A percentile compares a stretch with the other conserved stretches of the same genome.
Conservation (phyloP, 2,888 invertebrate species). For the Pherbina coryleti region DNA sequence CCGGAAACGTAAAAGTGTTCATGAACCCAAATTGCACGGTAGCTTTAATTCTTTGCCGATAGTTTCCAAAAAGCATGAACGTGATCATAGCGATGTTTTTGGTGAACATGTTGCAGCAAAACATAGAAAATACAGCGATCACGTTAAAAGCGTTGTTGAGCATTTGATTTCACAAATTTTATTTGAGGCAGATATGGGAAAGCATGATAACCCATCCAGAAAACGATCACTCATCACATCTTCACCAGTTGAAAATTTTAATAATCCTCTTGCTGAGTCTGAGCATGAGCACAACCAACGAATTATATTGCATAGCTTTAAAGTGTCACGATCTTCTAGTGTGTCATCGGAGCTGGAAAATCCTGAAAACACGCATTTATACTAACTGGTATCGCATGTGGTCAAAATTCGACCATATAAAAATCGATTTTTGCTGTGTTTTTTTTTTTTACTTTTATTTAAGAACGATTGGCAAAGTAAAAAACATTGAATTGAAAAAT, state of each 20-base stretch:
- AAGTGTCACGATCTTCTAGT: background rate
- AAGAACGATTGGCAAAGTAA: too few species aligned
- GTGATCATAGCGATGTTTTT: constrained; percentile 23
- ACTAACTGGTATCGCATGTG: background rate
- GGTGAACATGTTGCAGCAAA: constrained; percentile 27
- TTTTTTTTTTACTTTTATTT: too few species aligned
- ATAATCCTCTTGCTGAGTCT: background rate
- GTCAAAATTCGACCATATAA: too few species aligned
- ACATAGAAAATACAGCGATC: constrained; percentile 7
- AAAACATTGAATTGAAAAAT: too few species aligned
- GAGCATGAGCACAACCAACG: background rate
- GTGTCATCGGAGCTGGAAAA: background rate
- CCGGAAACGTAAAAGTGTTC: background rate
- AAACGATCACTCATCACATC: background rate
- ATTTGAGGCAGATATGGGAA: constrained; percentile 30
- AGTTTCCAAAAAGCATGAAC: background rate
- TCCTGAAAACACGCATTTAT: background rate
- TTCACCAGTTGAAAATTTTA: background rate
- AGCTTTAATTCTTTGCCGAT: background rate
- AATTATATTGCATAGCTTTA: background rate
- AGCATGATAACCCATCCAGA: constrained; percentile 4
- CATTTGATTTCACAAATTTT: constrained; percentile 10
- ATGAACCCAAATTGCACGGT: background rate
- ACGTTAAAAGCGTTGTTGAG: constrained; percentile 13
- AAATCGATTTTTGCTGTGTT: too few species aligned